Evolutionary conservation across 2,113 vertebrate genomes (phyloP).

Genomic region (Crotophaga sulcirostris): DNA sequence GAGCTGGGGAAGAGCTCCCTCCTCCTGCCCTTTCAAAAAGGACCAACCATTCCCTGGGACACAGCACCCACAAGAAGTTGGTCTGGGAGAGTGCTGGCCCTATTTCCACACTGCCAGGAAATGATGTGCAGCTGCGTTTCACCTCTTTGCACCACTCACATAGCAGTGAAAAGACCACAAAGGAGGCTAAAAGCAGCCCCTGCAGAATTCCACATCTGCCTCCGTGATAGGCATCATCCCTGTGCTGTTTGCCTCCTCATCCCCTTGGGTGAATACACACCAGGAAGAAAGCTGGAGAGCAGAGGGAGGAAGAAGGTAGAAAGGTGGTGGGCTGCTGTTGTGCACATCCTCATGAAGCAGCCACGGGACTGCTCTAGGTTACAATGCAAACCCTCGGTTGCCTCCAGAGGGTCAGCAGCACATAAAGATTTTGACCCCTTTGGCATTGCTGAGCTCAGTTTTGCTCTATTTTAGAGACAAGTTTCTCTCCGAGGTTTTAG

Average conservation of each 20-base stretch:
- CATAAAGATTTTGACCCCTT: background rate
- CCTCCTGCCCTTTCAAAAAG: background rate
- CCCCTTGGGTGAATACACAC: background rate
- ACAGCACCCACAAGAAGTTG: background rate
- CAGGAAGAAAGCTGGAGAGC: background rate
- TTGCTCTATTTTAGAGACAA: background rate
- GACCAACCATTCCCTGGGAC: background rate
- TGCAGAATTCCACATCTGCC: background rate
- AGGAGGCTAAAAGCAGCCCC: background rate
- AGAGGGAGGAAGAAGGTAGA: background rate
- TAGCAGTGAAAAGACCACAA: background rate
- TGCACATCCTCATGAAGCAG: background rate
- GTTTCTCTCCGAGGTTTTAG: background rate
- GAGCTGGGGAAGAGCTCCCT: background rate
- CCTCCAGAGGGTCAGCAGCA: background rate
- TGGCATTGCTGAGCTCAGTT: background rate
- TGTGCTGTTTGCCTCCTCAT: background rate
- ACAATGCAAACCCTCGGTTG: background rate
- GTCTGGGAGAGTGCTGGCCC: background rate
- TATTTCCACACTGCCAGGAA: background rate
- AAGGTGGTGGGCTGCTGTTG: accelerated
- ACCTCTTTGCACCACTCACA: background rate
- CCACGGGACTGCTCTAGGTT: background rate
- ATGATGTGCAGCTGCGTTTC: background rate
- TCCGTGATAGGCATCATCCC: background rate